Conservation (phyloP, 2,113 vertebrate species). For the Callionymus lyra region DNA sequence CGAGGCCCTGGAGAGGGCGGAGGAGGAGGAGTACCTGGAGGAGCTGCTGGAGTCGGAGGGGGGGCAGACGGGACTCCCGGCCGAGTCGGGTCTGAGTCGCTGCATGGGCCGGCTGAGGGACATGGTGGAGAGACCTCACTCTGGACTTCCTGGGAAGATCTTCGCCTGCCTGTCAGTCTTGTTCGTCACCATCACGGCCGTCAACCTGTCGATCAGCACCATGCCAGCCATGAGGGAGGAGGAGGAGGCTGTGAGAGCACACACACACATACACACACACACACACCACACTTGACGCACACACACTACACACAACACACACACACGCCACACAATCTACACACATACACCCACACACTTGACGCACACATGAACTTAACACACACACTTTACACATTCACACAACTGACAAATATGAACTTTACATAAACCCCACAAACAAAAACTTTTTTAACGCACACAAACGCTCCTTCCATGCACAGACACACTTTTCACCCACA, state of each 20-base stretch:
- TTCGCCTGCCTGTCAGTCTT: slow-evolving; percentile 94
- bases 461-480: no score
- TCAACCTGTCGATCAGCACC: slow-evolving; percentile 97
- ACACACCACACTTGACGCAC: not conserved
- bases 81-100: slow-evolving; percentile 65
- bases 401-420: no score
- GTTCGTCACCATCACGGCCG: slow-evolving; percentile 92
- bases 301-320: not conserved
- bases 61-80: slow-evolving; percentile 44
- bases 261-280: not conserved
- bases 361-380: not conserved
- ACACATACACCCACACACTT: not conserved
- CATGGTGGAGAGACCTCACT: slow-evolving; percentile 97
- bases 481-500: no score
- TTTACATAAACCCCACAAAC: no score
- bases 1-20: slow-evolving; percentile 78
- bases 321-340: not conserved
- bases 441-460: no score
- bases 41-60: slow-evolving; percentile 66
- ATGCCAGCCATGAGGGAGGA: slow-evolving; percentile 92
- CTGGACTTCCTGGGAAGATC: slow-evolving; percentile 92
- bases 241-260: slow-evolving; percentile 82
- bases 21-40: slow-evolving; percentile 69
- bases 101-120: slow-evolving; percentile 88
- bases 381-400: not conserved